These are phyloP conservation scores for Myotis davidii DNA, from an alignment of 2,113 vertebrate species.

Conservation along the genomic window DNA sequence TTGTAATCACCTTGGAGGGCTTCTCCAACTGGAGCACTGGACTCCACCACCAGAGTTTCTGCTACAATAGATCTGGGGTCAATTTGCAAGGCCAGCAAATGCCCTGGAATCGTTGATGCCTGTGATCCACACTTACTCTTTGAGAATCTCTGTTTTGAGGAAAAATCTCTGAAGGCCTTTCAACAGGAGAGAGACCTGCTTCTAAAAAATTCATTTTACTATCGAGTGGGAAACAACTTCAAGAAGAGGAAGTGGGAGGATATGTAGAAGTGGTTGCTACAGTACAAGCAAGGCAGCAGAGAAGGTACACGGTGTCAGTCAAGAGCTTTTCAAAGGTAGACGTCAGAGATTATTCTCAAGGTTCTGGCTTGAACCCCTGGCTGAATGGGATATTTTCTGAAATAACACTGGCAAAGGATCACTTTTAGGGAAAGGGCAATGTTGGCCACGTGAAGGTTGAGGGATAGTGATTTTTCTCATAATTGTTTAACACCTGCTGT, in stretches of 20 bases:
- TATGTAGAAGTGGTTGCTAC: neutral
- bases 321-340: neutral
- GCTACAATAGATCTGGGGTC: neutral
- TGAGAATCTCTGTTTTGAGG: neutral
- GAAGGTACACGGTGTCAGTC: accelerated
- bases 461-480: neutral
- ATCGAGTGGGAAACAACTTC: neutral
- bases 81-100: neutral
- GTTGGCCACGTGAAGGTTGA: neutral
- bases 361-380: neutral
- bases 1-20: neutral
- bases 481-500: neutral
- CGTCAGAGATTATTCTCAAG: neutral
- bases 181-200: neutral
- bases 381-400: neutral
- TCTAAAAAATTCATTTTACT: neutral
- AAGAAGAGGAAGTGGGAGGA: neutral
- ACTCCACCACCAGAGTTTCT: neutral
- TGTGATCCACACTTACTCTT: neutral
- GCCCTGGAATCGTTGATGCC: neutral
- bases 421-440: neutral
- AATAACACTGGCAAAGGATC: neutral
- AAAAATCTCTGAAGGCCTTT: neutral
- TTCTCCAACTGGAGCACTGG: neutral
- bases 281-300: neutral